phyloP scores from a whole-genome alignment of 1,140 invertebrate genomes.

The Drosophila triauraria region DNA sequence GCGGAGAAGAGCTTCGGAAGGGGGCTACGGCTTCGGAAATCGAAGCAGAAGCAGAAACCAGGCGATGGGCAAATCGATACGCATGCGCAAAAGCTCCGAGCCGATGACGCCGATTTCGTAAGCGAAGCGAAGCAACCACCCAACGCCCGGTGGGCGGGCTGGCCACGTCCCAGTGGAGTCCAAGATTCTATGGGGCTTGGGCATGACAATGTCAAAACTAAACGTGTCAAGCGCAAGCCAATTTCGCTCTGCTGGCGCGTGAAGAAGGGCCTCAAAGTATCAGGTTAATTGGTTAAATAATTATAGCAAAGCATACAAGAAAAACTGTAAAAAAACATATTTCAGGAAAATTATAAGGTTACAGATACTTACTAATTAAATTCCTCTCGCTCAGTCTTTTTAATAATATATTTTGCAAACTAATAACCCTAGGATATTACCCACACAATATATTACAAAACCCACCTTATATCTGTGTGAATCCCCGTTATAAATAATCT shows the following conservation, averaged over 20 bases:
- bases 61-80: conserved; percentile 36
- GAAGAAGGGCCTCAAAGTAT: neutral
- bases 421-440: neutral
- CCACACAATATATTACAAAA: neutral
- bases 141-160: conserved; percentile 14
- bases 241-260: conserved; percentile 9
- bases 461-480: neutral
- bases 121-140: conserved; percentile 25
- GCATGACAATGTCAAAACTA: conserved; percentile 69
- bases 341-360: neutral
- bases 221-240: conserved; percentile 60
- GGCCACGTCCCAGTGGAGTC: conserved; percentile 7
- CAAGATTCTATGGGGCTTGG: conserved; percentile 61
- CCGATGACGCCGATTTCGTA: conserved; percentile 43
- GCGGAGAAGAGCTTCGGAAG: conserved; percentile 1
- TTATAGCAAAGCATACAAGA: neutral
- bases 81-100: conserved; percentile 65
- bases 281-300: neutral
- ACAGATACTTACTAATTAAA: too few relatives aligned
- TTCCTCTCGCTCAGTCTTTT: too few relatives aligned
- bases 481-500: conserved; percentile 4
- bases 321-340: neutral
- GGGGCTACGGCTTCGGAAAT: conserved; percentile 2
- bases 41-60: conserved; percentile 13
- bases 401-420: too few relatives aligned